Base-by-base conservation (phyloP, 2,113 vertebrate genomes). In the Calcarius ornatus region DNA sequence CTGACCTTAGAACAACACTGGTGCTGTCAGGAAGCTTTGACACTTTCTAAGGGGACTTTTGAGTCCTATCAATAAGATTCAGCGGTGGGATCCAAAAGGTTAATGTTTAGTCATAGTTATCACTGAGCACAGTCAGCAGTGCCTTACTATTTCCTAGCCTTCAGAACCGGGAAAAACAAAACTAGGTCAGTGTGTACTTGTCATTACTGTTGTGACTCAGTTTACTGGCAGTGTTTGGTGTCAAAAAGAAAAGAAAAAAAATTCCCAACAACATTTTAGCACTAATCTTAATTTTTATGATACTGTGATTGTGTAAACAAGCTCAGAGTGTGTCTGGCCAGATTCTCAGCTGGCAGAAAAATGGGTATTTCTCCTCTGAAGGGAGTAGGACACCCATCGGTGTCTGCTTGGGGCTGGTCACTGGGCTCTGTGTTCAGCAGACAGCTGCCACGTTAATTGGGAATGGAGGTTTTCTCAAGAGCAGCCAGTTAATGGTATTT, bases 21-120 rank as follows among this genome's bases (percentile, higher is more conserved):
- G 38, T 30, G 72, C 88, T 86, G 11, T 81, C 76, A 90, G 80
- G 80, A 83, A 51, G 76, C 38, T 83, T 68, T 90, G 76, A 56
- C 0, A 3, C 92, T 95, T 54, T 95, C 72, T 37, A 37, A 90
- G 2, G 20, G 81, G 68, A 80, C 79, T 94, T 91, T 83, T 24
- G 43, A 71, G 90, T 60, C 86, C 76, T 81, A 43, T 84, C 82
- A 75, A 38, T n/a, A 47, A 86, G 69, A 64, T 71, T 37, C 71
- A 73, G 66, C 0, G 3, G 82, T n/a, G 75, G 93, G 50, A 63
- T 64, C 78, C 37, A 84, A 96, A 96, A 96, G 90, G 92, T 94
- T 97, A 78, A 90, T 81, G 45, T 86, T 96, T 95, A 96, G 90
- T 97, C 96, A 97, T 82, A 92, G 75, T 87, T 85, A 87, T 90